Conservation (phyloP, 2,888 invertebrate species). For the Lepidocyrtinus sp. region DNA sequence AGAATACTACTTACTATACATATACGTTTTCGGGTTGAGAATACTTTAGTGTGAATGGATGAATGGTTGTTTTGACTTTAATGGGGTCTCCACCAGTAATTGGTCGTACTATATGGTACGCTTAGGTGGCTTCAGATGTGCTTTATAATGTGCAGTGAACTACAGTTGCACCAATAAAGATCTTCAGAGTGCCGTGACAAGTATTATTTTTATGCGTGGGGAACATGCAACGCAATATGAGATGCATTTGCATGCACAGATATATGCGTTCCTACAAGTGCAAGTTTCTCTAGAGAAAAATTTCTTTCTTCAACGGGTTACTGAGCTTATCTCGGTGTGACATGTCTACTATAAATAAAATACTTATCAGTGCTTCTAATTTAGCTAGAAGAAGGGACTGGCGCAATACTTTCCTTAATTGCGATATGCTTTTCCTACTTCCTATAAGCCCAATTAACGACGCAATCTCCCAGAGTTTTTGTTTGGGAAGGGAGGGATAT, state of each 20-base stretch:
- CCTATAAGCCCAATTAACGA: constrained; percentile 50
- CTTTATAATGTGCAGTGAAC: constrained; percentile 31
- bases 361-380: neutral
- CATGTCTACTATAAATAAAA: constrained; percentile 2
- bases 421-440: constrained; percentile 18
- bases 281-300: no score
- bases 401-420: constrained; percentile 7
- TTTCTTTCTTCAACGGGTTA: no score
- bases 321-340: neutral
- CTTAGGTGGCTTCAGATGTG: constrained; percentile 5
- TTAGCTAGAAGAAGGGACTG: neutral
- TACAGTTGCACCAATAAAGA: constrained; percentile 48
- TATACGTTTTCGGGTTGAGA: neutral
- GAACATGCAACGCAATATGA: no score
- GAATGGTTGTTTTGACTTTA: constrained; percentile 42
- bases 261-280: no score
- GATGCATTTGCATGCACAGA: no score
- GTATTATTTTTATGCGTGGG: constrained; percentile 1
- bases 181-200: constrained; percentile 38
- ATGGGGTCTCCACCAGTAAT: constrained; percentile 44
- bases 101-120: constrained; percentile 23
- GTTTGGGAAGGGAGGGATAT: constrained; percentile 25
- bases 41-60: neutral
- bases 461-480: constrained; percentile 29
- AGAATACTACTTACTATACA: neutral